These are phyloP conservation scores for Sorex araneus DNA, from an alignment of 2,113 vertebrate genomes.

Conservation along the genomic window DNA sequence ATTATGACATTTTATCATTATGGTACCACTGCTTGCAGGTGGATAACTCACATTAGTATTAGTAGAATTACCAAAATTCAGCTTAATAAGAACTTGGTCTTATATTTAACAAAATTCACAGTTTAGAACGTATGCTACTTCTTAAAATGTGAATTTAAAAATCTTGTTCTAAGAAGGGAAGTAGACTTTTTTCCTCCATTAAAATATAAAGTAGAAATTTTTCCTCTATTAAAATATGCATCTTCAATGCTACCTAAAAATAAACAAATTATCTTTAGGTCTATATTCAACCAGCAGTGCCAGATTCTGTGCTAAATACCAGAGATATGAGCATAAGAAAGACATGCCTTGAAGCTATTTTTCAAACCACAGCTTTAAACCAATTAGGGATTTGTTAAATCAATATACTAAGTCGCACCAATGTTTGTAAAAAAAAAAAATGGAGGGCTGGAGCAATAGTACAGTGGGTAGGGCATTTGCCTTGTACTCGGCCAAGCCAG, in stretches of 20 bases:
- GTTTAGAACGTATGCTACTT: not conserved
- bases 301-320: not conserved
- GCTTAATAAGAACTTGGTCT: conserved; percentile 26
- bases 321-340: not conserved
- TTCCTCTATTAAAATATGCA: conserved; percentile 8
- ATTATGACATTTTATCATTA: conserved; percentile 68
- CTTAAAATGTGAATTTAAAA: conserved; percentile 63
- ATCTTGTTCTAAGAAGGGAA: not conserved
- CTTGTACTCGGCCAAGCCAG: too few relatives aligned
- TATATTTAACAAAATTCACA: conserved; percentile 70
- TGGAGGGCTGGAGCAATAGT: too few relatives aligned
- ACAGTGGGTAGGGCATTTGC: too few relatives aligned
- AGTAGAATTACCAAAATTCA: conserved; percentile 66
- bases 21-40: conserved; percentile 41
- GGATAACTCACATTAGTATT: conserved; percentile 55
- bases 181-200: not conserved
- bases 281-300: not conserved
- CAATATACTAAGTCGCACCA: not conserved
- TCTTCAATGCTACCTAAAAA: not conserved
- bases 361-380: conserved; percentile 17
- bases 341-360: not conserved
- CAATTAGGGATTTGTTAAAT: conserved; percentile 32
- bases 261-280: not conserved
- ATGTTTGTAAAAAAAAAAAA: not conserved
- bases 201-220: too few relatives aligned